Conservation (phyloP, 2,113 vertebrate species). For the Eulemur rufifrons region DNA sequence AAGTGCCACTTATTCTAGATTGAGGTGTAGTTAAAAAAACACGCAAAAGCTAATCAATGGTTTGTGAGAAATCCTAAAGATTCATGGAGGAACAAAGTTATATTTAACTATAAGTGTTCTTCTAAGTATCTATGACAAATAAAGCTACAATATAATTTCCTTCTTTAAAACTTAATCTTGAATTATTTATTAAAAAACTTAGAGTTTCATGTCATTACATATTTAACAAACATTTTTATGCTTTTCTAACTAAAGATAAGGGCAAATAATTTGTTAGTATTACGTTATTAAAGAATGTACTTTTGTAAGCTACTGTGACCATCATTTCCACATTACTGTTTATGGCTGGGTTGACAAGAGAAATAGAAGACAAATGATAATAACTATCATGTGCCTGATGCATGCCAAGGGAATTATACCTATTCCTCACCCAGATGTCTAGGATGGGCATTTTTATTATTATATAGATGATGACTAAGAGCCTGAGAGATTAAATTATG, state of each 20-base stretch:
- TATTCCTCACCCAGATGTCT: neutral
- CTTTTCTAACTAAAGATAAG: neutral
- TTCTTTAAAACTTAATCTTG: neutral
- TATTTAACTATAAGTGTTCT: neutral
- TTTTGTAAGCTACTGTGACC: neutral
- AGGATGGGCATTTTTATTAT: neutral
- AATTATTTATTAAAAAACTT: neutral
- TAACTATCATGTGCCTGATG: neutral
- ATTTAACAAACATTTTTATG: neutral
- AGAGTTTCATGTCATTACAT: neutral
- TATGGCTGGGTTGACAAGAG: neutral
- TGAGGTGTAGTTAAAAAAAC: neutral
- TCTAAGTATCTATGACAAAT: neutral
- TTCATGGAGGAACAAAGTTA: neutral
- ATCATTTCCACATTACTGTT: slow-evolving; percentile 1
- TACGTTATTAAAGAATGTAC: neutral
- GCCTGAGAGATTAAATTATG: neutral
- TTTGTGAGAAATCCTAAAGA: neutral
- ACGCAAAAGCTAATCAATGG: neutral
- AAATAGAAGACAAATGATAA: slow-evolving; percentile 45
- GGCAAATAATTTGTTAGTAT: neutral
- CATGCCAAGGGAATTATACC: neutral
- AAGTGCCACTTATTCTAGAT: neutral
- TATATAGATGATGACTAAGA: neutral
- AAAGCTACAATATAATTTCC: neutral